Conservation (phyloP, 2,113 vertebrate species). For the Aegithalos caudatus region DNA sequence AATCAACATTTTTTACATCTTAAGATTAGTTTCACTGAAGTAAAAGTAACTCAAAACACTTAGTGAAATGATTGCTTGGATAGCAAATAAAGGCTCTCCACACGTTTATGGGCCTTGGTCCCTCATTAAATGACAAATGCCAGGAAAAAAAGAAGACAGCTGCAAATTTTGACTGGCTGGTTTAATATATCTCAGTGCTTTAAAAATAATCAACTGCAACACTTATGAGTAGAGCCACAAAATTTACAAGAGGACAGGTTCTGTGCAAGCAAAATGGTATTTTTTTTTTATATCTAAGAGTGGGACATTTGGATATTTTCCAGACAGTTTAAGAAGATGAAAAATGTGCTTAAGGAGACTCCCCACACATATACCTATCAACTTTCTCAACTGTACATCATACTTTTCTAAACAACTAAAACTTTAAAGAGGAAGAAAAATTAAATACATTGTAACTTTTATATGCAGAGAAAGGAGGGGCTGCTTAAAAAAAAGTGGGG, state of each 20-base stretch:
- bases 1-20: background rate
- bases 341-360: background rate
- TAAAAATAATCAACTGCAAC: background rate
- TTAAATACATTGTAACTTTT: constrained; percentile 11
- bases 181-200: background rate
- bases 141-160: background rate
- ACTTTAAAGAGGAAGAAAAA: background rate
- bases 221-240: background rate
- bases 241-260: background rate
- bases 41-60: background rate
- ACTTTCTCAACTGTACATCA: background rate
- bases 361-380: background rate
- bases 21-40: background rate
- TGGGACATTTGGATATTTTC: background rate
- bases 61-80: background rate
- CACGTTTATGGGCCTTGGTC: background rate
- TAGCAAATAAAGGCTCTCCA: background rate
- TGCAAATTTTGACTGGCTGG: background rate
- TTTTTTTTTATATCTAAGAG: background rate
- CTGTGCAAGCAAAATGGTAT: background rate
- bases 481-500: background rate
- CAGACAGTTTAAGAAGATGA: background rate
- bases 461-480: constrained; percentile 1
- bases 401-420: constrained; percentile 5
- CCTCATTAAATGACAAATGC: background rate